A percentile compares a stretch with the other conserved stretches of the same genome.
Evolutionary conservation across 2,113 vertebrate genomes (phyloP).

Genomic region (Rousettus leschenaultii): DNA sequence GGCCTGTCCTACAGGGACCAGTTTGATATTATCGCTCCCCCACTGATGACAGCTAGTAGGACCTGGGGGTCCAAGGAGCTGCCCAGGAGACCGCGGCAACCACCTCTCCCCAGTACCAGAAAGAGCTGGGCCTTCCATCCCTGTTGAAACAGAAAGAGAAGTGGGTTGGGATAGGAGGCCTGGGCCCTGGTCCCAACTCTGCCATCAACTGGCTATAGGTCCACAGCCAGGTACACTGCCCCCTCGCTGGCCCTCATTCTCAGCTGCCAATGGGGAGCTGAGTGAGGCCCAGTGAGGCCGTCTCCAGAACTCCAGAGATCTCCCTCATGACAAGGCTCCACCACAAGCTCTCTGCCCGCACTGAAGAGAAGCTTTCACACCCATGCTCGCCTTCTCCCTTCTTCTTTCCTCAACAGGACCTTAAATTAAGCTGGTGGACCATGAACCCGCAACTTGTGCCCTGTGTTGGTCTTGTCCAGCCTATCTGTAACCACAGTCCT

Average conservation of each 20-base stretch:
- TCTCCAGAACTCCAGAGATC: background rate
- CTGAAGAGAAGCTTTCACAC: background rate
- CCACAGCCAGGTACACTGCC: background rate
- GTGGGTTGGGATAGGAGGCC: background rate
- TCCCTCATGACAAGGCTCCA: background rate
- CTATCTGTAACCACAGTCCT: background rate
- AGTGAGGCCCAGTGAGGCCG: background rate
- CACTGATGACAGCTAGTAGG: background rate
- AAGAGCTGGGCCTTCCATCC: background rate
- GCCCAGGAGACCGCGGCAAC: background rate
- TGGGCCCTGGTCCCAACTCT: background rate
- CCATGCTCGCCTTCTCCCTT: background rate
- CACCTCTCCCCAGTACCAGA: background rate
- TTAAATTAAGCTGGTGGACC: background rate
- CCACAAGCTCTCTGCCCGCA: background rate
- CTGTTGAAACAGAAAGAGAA: background rate
- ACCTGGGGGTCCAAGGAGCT: rapidly evolving
- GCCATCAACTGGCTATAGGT: background rate
- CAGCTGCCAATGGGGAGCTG: background rate
- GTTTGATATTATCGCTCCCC: background rate
- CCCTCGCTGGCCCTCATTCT: background rate
- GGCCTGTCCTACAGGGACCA: background rate
- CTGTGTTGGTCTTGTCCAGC: background rate
- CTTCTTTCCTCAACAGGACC: background rate
- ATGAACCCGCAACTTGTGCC: background rate